These are phyloP conservation scores for Mactra quadrangularis DNA, from an alignment of 1,140 invertebrate genomes.

Conservation along the genomic window DNA sequence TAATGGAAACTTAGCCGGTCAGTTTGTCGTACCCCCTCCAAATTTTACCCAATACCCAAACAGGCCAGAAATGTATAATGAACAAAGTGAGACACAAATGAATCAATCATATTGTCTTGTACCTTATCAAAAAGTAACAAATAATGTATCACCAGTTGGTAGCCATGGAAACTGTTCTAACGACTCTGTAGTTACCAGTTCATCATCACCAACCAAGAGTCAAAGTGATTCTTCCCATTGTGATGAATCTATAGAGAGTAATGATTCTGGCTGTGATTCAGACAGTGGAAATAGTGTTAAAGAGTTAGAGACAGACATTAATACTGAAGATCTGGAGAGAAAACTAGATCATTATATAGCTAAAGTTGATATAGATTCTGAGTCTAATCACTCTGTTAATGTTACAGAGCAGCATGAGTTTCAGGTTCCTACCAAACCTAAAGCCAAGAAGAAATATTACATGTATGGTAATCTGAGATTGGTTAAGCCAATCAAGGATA, in stretches of 20 bases:
- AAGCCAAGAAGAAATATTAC: slow-evolving; percentile 76
- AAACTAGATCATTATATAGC: slow-evolving; percentile 48
- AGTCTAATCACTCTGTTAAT: not conserved
- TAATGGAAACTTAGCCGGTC: slow-evolving; percentile 42
- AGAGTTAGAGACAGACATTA: slow-evolving; percentile 14
- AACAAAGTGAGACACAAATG: slow-evolving; percentile 1
- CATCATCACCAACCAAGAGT: slow-evolving; percentile 5
- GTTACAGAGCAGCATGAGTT: slow-evolving; percentile 24
- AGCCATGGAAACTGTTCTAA: slow-evolving; percentile 4
- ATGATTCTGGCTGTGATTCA: slow-evolving; percentile 61
- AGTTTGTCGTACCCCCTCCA: slow-evolving; percentile 49
- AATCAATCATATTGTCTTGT: slow-evolving; percentile 18
- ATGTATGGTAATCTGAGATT: slow-evolving; percentile 80
- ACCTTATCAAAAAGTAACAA: too few relatives aligned
- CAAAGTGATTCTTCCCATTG: not conserved
- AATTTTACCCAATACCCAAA: not conserved
- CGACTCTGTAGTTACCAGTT: not conserved
- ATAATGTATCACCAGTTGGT: slow-evolving; percentile 4
- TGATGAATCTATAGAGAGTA: slow-evolving; percentile 38
- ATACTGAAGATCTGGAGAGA: slow-evolving; percentile 56
- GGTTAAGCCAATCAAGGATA: slow-evolving; percentile 81
- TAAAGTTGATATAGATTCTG: slow-evolving; percentile 26
- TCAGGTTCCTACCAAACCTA: slow-evolving; percentile 48
- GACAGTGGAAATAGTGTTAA: slow-evolving; percentile 51
- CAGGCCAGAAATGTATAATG: not conserved